Percentiles rank a stretch among this genome's conserved stretches.
Evolutionary conservation across 2,888 invertebrate species (phyloP).

Genomic region (Aphodius granarius): DNA sequence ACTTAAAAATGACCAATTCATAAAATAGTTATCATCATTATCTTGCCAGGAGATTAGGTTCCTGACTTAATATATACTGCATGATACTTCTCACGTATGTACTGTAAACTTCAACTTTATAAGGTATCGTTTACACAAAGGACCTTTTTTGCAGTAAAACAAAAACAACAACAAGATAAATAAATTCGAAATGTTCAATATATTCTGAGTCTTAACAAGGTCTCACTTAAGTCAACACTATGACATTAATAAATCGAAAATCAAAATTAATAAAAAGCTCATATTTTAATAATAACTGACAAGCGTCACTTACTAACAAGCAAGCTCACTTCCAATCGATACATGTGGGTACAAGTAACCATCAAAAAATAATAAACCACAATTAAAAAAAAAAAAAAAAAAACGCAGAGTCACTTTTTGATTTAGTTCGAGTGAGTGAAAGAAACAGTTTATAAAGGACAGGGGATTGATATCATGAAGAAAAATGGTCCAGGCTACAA

Average conservation of each 20-base stretch:
- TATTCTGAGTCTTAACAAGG: background rate
- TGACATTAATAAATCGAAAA: background rate
- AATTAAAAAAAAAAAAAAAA: slow-evolving; percentile 32
- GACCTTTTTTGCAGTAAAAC: too few species aligned
- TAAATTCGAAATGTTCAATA: background rate
- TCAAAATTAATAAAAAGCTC: background rate
- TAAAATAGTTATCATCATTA: background rate
- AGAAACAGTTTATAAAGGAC: slow-evolving; percentile 1
- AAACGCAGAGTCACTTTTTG: slow-evolving; percentile 34
- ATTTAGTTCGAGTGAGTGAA: slow-evolving; percentile 26
- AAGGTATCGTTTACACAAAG: too few species aligned
- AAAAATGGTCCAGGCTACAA: slow-evolving; percentile 26
- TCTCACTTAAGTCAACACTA: too few species aligned
- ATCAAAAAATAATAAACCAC: slow-evolving; percentile 27
- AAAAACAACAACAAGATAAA: background rate
- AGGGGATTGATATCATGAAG: slow-evolving; percentile 24
- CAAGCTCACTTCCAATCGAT: background rate
- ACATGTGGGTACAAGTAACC: slow-evolving; percentile 32
- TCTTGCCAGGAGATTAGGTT: background rate
- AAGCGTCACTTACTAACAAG: background rate
- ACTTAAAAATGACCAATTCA: background rate
- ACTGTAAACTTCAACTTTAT: background rate
- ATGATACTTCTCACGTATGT: background rate
- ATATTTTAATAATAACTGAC: background rate
- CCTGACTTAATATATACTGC: background rate